Base-by-base conservation (phyloP, 2,113 vertebrate genomes). In the Platichthys stellatus region DNA sequence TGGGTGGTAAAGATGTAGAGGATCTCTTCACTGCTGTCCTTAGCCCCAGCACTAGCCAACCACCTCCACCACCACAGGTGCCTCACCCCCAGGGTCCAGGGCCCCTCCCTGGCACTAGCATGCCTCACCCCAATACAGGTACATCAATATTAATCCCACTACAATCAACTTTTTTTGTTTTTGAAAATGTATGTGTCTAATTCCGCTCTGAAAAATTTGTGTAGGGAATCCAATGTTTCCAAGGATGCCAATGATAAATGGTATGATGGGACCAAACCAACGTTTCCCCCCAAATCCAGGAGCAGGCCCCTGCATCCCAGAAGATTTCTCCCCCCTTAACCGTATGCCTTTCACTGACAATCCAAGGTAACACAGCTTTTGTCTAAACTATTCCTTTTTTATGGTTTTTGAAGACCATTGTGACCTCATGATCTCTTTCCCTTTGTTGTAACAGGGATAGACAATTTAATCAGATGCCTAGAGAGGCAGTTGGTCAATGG, bases 1-100 rank as follows among this genome's bases (percentile, higher is more conserved):
- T 99, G 61, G 96, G 97, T 88, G 97, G 97, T 67, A 99, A 99
- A 88, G 97, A 99, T 87, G 98, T 99, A 15, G 98, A 99, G 86
- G 97, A 99, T 88, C 87, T 99, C 76, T 99, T 99, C 81, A 97
- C 97, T 40, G 98, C 97, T 35, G 98, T 98, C 15, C 93, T 99
- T 56, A 98, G 97, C 86, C 98, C 98, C 79, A 96, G 89, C 72
- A 88, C 94, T 5, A 88, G 94, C 2, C 97, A 96, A 80, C 92
- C 95, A 68, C 91, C 94, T 69, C 80, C 94, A 74, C 90, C 94
- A 69, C 74, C 95, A 83, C 94, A 96, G 73, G 78, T 96, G 84
- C 93, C 96, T 69, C 96, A 95, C 72, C 93, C 95, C 70, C 95
- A 92, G 8, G 93, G 94, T 76, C 82, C 94, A 92, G 76, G 91